Percentiles rank a stretch among this genome's conserved stretches.
phyloP scores from a whole-genome alignment of 2,888 invertebrate species.

The Pelosia muscerda region DNA sequence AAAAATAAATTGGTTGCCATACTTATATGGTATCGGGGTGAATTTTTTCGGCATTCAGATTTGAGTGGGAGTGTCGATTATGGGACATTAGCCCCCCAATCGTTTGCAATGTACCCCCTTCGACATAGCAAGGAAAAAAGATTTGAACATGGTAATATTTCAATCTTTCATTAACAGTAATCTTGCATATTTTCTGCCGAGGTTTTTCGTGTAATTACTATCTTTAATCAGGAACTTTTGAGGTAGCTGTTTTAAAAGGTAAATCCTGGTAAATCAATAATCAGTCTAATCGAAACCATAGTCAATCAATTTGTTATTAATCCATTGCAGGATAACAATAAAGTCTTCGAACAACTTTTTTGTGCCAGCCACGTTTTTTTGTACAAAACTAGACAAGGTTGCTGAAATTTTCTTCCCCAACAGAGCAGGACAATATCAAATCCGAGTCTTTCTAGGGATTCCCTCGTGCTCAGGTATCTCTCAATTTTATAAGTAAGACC shows the following conservation, averaged over 20 bases:
- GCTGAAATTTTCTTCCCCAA: background rate
- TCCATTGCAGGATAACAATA: too few relatives aligned
- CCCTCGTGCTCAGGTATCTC: background rate
- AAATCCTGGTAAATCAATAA: too few relatives aligned
- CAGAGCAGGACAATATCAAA: background rate
- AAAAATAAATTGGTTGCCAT: slow-evolving; percentile 41
- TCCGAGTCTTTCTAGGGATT: background rate
- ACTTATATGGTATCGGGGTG: slow-evolving; percentile 36
- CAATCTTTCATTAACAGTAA: slow-evolving; percentile 16
- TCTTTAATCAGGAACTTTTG: background rate
- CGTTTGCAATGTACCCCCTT: slow-evolving; percentile 26
- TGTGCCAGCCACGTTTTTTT: too few relatives aligned
- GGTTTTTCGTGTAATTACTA: background rate
- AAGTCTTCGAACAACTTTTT: too few relatives aligned
- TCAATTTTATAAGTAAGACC: slow-evolving; percentile 2
- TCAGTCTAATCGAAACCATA: too few relatives aligned
- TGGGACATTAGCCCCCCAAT: slow-evolving; percentile 46
- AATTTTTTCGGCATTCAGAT: slow-evolving; percentile 38
- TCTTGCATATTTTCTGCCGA: background rate
- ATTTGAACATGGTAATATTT: slow-evolving; percentile 21
- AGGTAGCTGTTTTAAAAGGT: too few relatives aligned
- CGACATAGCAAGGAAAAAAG: slow-evolving; percentile 24
- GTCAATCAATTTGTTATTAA: background rate
- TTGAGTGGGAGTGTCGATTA: slow-evolving; percentile 45
- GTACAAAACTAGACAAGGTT: background rate